Percentiles rank a stretch among this genome's conserved stretches.
Conservation (phyloP, 2,113 vertebrate genomes). For the Paralichthys olivaceus region DNA sequence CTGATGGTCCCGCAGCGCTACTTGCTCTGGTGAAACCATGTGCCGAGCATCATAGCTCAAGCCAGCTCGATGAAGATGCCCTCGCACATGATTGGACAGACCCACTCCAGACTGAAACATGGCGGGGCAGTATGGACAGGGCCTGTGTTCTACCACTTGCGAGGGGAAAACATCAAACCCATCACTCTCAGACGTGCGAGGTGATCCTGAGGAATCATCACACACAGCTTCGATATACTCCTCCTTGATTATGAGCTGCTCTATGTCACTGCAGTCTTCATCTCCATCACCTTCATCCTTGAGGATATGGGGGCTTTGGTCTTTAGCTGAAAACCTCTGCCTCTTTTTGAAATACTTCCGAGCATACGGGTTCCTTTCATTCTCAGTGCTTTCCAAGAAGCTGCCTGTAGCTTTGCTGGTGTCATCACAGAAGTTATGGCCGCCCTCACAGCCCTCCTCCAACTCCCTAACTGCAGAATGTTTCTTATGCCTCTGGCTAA, state of each 20-base stretch:
- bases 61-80: slow-evolving; percentile 93
- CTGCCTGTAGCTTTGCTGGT: slow-evolving; percentile 52
- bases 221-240: slow-evolving; percentile 66
- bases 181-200: slow-evolving; percentile 21
- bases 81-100: slow-evolving; percentile 93
- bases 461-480: slow-evolving; percentile 70
- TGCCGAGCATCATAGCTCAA: slow-evolving; percentile 94
- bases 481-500: slow-evolving; percentile 79
- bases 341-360: slow-evolving; percentile 65
- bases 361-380: slow-evolving; percentile 63
- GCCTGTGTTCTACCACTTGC: slow-evolving; percentile 85
- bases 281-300: slow-evolving; percentile 46
- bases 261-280: slow-evolving; percentile 68
- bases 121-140: slow-evolving; percentile 93
- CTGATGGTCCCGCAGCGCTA: slow-evolving; percentile 90
- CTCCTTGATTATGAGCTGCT: slow-evolving; percentile 78
- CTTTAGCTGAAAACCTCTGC: slow-evolving; percentile 61
- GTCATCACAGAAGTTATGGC: slow-evolving; percentile 45
- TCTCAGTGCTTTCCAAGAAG: slow-evolving; percentile 62
- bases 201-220: slow-evolving; percentile 43
- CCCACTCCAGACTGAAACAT: slow-evolving; percentile 94
- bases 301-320: slow-evolving; percentile 37
- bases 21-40: slow-evolving; percentile 93
- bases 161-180: slow-evolving; percentile 41
- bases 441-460: slow-evolving; percentile 55